Conservation (phyloP, 2,113 vertebrate species). For the Macroglossus sobrinus region DNA sequence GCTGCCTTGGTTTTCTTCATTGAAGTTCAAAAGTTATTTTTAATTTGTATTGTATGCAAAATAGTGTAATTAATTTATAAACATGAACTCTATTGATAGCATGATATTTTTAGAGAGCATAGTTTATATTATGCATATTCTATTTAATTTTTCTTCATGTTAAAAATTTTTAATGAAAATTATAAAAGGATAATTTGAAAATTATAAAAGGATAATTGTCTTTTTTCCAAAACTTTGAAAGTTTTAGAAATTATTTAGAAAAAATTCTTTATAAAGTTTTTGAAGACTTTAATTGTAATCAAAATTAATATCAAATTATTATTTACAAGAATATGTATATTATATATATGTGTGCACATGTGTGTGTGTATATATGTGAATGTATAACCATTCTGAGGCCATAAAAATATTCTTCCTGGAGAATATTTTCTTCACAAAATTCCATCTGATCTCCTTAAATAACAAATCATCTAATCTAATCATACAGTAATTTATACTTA, state of each 20-base stretch:
- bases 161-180: background rate
- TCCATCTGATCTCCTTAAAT: conserved; percentile 18
- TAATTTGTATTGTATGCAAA: background rate
- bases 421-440: background rate
- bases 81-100: background rate
- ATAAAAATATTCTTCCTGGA: background rate
- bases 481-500: background rate
- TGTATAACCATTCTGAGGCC: background rate
- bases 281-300: background rate
- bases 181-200: background rate
- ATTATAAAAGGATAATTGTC: background rate
- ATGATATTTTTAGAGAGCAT: background rate
- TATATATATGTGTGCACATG: background rate
- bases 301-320: background rate
- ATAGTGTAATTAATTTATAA: background rate
- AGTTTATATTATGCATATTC: background rate
- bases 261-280: background rate
- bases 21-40: background rate
- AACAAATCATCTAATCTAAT: background rate
- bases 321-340: background rate
- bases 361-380: background rate
- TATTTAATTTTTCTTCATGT: background rate
- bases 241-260: background rate
- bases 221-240: background rate
- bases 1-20: background rate